A percentile compares a stretch with the other conserved stretches of the same genome.
Conservation (phyloP, 2,113 vertebrate genomes). For the Glaucomys volans region DNA sequence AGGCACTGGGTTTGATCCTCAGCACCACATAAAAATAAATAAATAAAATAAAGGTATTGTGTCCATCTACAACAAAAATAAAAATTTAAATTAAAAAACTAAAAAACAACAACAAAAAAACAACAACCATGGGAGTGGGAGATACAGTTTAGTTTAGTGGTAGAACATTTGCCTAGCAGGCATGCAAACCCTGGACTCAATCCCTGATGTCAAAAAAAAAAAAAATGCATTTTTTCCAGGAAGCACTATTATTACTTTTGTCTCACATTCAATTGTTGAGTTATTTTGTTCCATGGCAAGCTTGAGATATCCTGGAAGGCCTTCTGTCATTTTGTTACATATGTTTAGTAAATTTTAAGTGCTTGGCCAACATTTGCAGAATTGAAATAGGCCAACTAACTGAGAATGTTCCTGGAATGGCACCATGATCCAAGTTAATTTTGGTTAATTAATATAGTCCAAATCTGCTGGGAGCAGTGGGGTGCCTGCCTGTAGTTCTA, state of each 20-base stretch:
- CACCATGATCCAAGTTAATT: neutral
- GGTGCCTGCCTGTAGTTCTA: too few species aligned
- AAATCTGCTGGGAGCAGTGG: neutral
- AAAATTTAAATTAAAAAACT: too few species aligned
- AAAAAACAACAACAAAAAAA: too few species aligned
- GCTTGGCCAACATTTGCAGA: neutral
- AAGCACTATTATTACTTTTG: neutral
- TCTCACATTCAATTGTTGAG: neutral
- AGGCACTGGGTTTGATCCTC: too few species aligned
- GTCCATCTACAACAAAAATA: too few species aligned
- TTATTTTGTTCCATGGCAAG: constrained; percentile 9
- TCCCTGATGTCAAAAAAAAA: too few species aligned
- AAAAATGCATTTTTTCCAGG: neutral
- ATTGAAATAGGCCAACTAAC: neutral
- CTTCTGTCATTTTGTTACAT: neutral
- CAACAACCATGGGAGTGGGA: too few species aligned
- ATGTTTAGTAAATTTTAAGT: constrained; percentile 1
- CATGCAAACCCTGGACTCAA: too few species aligned
- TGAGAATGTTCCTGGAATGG: neutral
- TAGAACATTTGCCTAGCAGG: neutral
- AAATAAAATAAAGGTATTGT: too few species aligned
- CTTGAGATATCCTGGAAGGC: neutral
- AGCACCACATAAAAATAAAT: too few species aligned
- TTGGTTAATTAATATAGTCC: neutral
- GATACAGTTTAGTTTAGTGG: neutral